phyloP scores from a whole-genome alignment of 2,888 invertebrate genomes.

The Strigamia maritima region DNA sequence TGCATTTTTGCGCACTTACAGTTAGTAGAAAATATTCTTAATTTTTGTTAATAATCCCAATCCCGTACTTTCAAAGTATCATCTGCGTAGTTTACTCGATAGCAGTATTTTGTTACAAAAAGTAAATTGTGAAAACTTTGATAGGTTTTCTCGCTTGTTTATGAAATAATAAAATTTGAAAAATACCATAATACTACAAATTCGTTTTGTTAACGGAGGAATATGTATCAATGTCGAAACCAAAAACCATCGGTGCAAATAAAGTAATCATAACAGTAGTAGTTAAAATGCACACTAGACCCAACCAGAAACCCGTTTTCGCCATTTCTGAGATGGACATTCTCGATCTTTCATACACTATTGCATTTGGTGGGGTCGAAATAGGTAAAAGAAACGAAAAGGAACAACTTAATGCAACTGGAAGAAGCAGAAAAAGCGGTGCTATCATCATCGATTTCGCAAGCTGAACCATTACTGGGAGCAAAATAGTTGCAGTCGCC shows the following conservation, averaged over 20 bases:
- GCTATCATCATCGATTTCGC: neutral
- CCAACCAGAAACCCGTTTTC: neutral
- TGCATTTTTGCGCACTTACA: neutral
- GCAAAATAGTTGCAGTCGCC: neutral
- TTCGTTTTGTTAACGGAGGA: too few relatives aligned
- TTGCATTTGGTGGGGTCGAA: constrained; percentile 33
- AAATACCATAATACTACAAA: too few relatives aligned
- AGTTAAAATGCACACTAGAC: neutral
- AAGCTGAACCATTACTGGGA: neutral
- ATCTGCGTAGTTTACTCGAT: too few relatives aligned
- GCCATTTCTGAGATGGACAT: neutral
- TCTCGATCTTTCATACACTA: neutral
- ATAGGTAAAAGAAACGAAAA: constrained; percentile 19
- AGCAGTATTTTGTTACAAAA: too few relatives aligned
- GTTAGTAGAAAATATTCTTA: neutral
- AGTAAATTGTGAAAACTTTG: too few relatives aligned
- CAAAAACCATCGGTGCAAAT: neutral
- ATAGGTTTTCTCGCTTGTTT: too few relatives aligned
- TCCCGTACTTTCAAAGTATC: neutral
- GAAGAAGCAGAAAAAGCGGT: neutral
- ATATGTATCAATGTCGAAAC: neutral
- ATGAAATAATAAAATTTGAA: too few relatives aligned
- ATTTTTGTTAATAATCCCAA: neutral
- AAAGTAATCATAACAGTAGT: neutral
- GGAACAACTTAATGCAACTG: neutral